phyloP scores from a whole-genome alignment of 2,797 vertebrate genomes.

The Hydrocynus forskahlii region DNA sequence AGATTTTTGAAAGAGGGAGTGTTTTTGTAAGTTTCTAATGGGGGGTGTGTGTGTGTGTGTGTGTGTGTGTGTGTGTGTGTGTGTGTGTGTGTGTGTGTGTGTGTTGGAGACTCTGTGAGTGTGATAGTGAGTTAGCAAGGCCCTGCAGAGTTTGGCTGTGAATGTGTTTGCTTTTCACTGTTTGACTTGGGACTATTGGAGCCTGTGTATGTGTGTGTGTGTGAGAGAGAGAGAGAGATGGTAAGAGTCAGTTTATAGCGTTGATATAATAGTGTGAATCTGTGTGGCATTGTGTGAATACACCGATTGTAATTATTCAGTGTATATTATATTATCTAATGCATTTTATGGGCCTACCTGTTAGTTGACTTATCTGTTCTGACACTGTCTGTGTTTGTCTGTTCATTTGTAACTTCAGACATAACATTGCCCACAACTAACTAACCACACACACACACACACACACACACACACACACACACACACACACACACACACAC shows the following conservation, averaged over 20 bases:
- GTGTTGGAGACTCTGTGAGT: conserved; percentile 17
- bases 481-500: no score
- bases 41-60: conserved; percentile 27
- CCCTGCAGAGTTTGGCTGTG: conserved; percentile 28
- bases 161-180: conserved; percentile 48
- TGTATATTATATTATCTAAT: no score
- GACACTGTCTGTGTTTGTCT: conserved; percentile 4
- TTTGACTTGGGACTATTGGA: conserved; percentile 40
- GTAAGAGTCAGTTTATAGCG: neutral
- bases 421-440: conserved; percentile 57
- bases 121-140: conserved; percentile 24
- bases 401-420: conserved; percentile 12
- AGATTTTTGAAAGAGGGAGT: no score
- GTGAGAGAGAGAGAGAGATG: conserved; percentile 14
- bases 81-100: conserved; percentile 24
- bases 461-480: no score
- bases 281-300: neutral
- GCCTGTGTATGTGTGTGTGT: conserved; percentile 26
- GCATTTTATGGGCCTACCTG: no score
- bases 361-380: neutral
- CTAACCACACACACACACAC: no score
- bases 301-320: no score
- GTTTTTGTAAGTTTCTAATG: no score
- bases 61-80: neutral
- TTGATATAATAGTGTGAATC: neutral